These are phyloP conservation scores for Eristalis pertinax DNA, from an alignment of 2,888 invertebrate species.

Conservation along the genomic window DNA sequence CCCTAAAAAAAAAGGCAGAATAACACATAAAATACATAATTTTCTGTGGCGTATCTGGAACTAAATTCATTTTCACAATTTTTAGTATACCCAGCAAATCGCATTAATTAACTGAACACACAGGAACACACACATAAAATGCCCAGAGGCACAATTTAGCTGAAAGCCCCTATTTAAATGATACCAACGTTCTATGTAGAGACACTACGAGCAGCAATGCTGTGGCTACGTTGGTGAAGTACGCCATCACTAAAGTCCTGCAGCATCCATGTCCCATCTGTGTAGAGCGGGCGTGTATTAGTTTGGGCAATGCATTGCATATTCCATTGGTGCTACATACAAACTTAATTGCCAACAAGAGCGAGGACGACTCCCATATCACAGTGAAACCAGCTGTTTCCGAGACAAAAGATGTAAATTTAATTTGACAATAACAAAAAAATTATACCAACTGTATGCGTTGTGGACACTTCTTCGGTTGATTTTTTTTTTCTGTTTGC, in stretches of 20 bases:
- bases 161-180: not conserved
- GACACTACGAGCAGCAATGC: not conserved
- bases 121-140: slow-evolving; percentile 16
- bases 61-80: slow-evolving; percentile 32
- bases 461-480: not conserved
- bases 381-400: slow-evolving; percentile 17
- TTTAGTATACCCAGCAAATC: slow-evolving; percentile 41
- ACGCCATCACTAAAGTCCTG: not conserved
- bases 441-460: not conserved
- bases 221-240: not conserved
- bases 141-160: not conserved
- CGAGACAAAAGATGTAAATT: slow-evolving; percentile 36
- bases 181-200: not conserved
- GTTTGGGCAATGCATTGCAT: slow-evolving; percentile 9
- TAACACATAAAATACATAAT: not conserved
- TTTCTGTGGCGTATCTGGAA: slow-evolving; percentile 27
- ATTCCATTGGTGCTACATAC: slow-evolving; percentile 5
- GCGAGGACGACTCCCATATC: slow-evolving; percentile 26
- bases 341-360: slow-evolving; percentile 26
- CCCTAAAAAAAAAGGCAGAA: not conserved
- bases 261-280: not conserved
- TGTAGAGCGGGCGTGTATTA: not conserved
- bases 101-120: slow-evolving; percentile 51
- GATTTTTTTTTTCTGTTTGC: not conserved
- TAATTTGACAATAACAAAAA: slow-evolving; percentile 42